phyloP scores from a whole-genome alignment of 2,797 vertebrate genomes.

The Limnodromus scolopaceus region DNA sequence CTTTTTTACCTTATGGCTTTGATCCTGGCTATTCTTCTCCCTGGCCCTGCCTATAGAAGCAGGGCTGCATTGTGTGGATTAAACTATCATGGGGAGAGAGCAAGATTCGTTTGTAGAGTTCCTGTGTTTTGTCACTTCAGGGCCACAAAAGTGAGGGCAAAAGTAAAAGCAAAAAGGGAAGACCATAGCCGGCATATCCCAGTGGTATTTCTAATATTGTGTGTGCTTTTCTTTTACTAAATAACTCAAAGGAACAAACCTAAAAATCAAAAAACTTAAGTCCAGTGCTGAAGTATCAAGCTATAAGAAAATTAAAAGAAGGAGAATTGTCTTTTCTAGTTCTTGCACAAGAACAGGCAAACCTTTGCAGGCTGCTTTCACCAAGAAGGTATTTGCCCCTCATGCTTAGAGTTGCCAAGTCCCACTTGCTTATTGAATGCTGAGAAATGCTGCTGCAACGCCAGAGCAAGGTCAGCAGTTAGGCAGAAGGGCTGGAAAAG shows the following conservation, averaged over 20 bases:
- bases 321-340: background rate
- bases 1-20: background rate
- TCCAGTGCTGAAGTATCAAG: background rate
- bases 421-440: background rate
- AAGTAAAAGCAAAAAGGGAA: background rate
- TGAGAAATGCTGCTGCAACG: background rate
- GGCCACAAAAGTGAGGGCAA: background rate
- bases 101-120: background rate
- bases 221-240: background rate
- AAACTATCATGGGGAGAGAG: background rate
- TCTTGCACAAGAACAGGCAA: background rate
- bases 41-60: background rate
- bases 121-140: background rate
- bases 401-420: background rate
- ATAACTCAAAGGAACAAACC: background rate
- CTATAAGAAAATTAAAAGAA: background rate
- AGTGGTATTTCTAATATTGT: background rate
- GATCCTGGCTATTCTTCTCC: background rate
- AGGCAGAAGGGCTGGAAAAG: background rate
- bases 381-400: background rate
- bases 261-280: background rate
- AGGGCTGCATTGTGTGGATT: background rate
- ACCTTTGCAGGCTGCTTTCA: background rate
- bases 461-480: background rate
- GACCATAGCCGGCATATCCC: rapidly evolving